Evolutionary conservation across 1,140 invertebrate species (phyloP), one percentile per base, ranked within the genome.

Genomic region (Arctopsyche grandis): DNA sequence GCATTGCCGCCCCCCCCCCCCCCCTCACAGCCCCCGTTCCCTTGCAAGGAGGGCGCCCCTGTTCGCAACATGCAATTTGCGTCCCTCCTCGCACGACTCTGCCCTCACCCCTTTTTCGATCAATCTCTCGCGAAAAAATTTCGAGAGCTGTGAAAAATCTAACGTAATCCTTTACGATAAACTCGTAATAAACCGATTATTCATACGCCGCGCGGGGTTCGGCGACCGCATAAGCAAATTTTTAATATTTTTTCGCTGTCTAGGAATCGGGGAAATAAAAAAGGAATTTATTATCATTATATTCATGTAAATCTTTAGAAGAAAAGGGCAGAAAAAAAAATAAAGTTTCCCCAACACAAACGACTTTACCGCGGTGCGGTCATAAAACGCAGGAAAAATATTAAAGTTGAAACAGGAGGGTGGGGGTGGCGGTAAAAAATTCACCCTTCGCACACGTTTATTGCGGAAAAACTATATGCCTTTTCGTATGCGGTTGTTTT

Each of bases 391-490:
- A 76, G 74, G 58, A 46, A 46, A 76, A 76, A 76, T 76, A 76
- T 76, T 76, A 76, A 76, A 76, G 74, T 76, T 76, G 74, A 76
- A 74, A 76, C 74, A 63, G 60, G 74, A n/a, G 52, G 74, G 10
- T 26, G 70, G 19, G 9, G 69, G 10, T 16, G 48, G 48, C 12
- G 48, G 48, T 66, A n/a, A 52, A 52, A 14, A 12, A 26, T 24
- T 24, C 63, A 66, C 63, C 63, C 63, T 66, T 26, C 19, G 63
- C 63, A 22, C 21, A 66, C 63, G 24, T 66, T 66, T 66, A 66
- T 66, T 66, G 63, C 63, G 63, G 63, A 66, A 66, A 66, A 66
- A 66, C 63, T 66, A 66, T 66, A 66, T 22, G 63, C 63, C 24
- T 66, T 66, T 22, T 4, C 58, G 58, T 60, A 19, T 66, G 63